Conservation (phyloP, 2,888 invertebrate genomes). For the Melanophora roralis region DNA sequence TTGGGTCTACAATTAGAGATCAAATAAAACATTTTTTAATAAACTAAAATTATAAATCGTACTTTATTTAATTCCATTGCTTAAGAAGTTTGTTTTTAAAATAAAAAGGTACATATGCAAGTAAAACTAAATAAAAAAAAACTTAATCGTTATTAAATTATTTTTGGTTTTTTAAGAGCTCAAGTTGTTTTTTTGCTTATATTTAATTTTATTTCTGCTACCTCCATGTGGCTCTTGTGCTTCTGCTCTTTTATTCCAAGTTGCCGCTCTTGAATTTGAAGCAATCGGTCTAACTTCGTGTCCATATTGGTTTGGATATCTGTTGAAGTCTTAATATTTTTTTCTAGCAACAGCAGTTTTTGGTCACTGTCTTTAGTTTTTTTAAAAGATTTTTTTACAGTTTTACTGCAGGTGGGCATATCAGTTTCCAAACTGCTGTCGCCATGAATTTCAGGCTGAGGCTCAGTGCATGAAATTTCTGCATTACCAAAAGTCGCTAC, state of each 20-base stretch:
- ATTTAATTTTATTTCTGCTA: too few species aligned
- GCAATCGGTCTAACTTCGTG: background rate
- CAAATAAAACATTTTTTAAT: background rate
- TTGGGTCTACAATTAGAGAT: background rate
- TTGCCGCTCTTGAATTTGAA: background rate
- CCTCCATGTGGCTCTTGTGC: too few species aligned
- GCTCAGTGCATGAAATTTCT: too few species aligned
- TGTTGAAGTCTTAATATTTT: background rate
- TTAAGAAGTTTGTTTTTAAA: background rate
- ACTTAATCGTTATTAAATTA: too few species aligned
- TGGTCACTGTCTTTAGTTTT: background rate
- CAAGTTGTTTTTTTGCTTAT: background rate
- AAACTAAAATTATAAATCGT: too few species aligned
- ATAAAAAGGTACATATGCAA: background rate
- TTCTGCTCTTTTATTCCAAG: background rate
- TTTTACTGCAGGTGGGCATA: background rate
- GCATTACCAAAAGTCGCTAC: background rate
- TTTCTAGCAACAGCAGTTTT: background rate
- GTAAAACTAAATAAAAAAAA: too few species aligned
- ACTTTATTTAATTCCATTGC: background rate
- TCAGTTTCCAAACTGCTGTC: background rate
- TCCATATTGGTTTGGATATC: background rate
- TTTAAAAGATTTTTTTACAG: too few species aligned
- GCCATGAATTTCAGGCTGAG: too few species aligned
- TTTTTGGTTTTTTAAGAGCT: background rate